Evolutionary conservation across 2,797 vertebrate genomes (phyloP).

Genomic region (Coluber constrictor): DNA sequence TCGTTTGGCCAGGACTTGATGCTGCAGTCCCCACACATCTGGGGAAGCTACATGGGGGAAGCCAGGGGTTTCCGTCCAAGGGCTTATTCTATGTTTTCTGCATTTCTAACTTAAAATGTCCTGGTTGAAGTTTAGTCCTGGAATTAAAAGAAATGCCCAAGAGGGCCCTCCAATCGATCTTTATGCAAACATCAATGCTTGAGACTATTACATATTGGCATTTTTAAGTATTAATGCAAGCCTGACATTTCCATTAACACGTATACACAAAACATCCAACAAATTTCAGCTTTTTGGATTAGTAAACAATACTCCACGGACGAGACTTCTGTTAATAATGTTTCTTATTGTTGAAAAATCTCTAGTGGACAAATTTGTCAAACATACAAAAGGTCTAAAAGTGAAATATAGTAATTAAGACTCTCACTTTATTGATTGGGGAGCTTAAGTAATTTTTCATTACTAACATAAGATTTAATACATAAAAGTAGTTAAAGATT

Average conservation of each 20-base stretch:
- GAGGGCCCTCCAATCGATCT: not conserved
- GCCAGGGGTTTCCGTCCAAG: not conserved
- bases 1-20: not conserved
- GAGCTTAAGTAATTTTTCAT: conserved; percentile 87
- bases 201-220: not conserved
- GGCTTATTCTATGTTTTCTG: not conserved
- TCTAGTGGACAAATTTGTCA: conserved; percentile 61
- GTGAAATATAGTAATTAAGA: conserved; percentile 82
- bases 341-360: conserved; percentile 63
- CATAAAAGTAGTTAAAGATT: conserved; percentile 93
- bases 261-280: not conserved
- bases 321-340: conserved; percentile 56
- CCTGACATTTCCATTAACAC: conserved; percentile 28
- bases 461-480: conserved; percentile 87
- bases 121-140: not conserved
- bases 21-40: not conserved
- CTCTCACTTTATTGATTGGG: conserved; percentile 74
- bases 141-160: not conserved
- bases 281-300: not conserved
- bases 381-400: conserved; percentile 71
- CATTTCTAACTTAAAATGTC: not conserved
- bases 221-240: conserved; percentile 21
- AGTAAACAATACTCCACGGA: conserved; percentile 19
- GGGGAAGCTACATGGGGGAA: not conserved
- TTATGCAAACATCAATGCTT: not conserved